Evolutionary conservation across 2,888 invertebrate species (phyloP).

Genomic region (Prosapia bicincta): DNA sequence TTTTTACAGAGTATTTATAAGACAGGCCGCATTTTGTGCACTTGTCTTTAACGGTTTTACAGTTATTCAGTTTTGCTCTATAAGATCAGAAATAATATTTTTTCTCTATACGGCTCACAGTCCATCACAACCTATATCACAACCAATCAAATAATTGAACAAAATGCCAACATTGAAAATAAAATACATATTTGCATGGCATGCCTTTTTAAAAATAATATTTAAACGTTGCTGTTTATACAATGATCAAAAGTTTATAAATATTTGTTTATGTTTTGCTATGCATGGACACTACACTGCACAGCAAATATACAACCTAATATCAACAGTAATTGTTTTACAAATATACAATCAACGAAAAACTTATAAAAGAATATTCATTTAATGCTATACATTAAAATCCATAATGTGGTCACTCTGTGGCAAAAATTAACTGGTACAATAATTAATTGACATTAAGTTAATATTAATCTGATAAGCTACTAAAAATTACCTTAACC

Average conservation of each 20-base stretch:
- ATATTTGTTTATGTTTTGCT: neutral
- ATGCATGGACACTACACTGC: neutral
- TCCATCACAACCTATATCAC: too few relatives aligned
- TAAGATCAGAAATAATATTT: too few relatives aligned
- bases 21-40: too few relatives aligned
- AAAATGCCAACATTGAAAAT: neutral
- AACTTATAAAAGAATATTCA: neutral
- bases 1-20: too few relatives aligned
- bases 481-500: neutral
- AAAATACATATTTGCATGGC: neutral
- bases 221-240: neutral
- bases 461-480: neutral
- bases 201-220: neutral
- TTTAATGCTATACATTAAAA: neutral
- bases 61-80: too few relatives aligned
- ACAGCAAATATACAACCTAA: neutral
- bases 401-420: neutral
- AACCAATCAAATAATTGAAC: neutral
- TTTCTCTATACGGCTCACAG: too few relatives aligned
- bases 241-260: too few relatives aligned
- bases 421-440: neutral
- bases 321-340: neutral
- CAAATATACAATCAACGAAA: neutral
- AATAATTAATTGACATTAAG: neutral
- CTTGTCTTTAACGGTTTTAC: too few relatives aligned